Percentiles rank a stretch among this genome's conserved stretches.
phyloP scores from a whole-genome alignment of 1,140 invertebrate genomes.

The Aradophagus sp. region DNA sequence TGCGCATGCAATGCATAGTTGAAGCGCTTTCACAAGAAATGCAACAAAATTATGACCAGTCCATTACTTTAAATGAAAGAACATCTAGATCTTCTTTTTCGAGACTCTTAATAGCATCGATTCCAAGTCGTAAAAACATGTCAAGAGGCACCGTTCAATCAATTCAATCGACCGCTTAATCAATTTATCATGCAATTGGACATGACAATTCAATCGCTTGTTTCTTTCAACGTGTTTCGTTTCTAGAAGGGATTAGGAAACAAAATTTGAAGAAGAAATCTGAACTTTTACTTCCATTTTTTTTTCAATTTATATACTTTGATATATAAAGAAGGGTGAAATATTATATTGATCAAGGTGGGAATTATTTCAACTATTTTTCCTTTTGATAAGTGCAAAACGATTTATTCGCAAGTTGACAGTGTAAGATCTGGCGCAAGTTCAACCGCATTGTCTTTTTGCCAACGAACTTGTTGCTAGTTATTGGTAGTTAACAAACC shows the following conservation, averaged over 20 bases:
- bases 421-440: constrained; percentile 41
- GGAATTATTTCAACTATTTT: no score
- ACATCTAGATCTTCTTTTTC: constrained; percentile 22
- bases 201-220: constrained; percentile 23
- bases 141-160: constrained; percentile 12
- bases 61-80: constrained; percentile 48
- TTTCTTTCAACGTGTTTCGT: constrained; percentile 2
- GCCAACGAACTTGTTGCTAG: constrained; percentile 56
- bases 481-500: constrained; percentile 55
- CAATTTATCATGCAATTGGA: constrained; percentile 15
- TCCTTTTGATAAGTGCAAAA: no score
- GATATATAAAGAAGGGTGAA: no score
- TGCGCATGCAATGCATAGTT: constrained; percentile 17
- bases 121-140: constrained; percentile 19
- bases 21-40: constrained; percentile 17
- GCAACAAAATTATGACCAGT: constrained; percentile 31
- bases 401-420: no score
- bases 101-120: constrained; percentile 25
- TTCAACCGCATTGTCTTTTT: constrained; percentile 50
- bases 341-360: no score
- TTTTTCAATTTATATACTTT: no score
- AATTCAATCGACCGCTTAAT: constrained; percentile 22
- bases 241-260: no score
- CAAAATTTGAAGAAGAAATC: no score
- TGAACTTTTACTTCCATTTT: no score